Evolutionary conservation across 1,140 invertebrate species (phyloP), one percentile per base, ranked within the genome.

Genomic region (Heliconius nattereri): DNA sequence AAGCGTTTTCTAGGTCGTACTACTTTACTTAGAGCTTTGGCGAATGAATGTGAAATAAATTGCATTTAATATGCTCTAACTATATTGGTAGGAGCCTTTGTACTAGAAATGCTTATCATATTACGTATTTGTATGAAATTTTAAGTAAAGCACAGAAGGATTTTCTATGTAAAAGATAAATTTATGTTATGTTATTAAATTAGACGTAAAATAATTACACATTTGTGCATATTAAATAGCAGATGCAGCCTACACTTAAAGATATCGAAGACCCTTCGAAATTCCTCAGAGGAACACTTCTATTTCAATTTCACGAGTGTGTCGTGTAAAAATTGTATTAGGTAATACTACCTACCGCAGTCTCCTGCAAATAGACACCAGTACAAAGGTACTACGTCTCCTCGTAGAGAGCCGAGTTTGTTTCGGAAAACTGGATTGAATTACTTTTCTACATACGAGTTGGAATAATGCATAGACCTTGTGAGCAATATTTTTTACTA

Each of bases 281-380:
- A 75, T 75, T 78, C 73, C 85, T 88, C 83, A 73, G 54, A 80
- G 85, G 81, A 85, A 86, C 87, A 85, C 86, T 91, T 89, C 84
- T 89, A 86, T 91, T 90, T 87, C 89, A 90, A 90, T 89, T 90
- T 82, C 85, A 85, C 79, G 85, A 85, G 87, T 86, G 87, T 89
- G 86, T 87, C 87, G 84, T 57, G 79, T 77, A 83, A 84, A 86
- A 90, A 90, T 90, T 88, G 87, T 87, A 82, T 89, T 89, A 85
- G 83, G 82, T 85, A 84, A 82, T 74, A 54, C 71, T 73, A 80
- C 80, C 79, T 76, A 78, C 80, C 73, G 71, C 82, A 78, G 83
- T 80, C 73, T 73, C 45, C 57, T 80, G 76, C 80, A 81, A 83
- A 70, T 78, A 82, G 60, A 84, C 73, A 82, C 73, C 75, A 78